A percentile compares a stretch with the other conserved stretches of the same genome.
These are phyloP conservation scores for Mya arenaria DNA, from an alignment of 1,140 invertebrate genomes.

Conservation along the genomic window DNA sequence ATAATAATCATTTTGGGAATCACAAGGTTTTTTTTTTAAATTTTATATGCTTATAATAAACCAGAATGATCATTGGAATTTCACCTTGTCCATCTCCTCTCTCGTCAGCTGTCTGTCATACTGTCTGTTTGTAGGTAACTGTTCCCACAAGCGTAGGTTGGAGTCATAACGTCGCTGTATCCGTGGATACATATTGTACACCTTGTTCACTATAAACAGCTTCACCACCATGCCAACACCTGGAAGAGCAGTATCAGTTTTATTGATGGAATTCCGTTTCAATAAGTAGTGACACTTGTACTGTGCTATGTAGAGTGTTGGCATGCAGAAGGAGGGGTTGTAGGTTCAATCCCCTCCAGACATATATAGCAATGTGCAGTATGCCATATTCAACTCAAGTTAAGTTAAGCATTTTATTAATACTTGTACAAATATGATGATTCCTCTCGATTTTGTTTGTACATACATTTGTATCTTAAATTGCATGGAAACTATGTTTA, in stretches of 20 bases:
- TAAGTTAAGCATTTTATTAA: neutral
- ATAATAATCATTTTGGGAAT: no score
- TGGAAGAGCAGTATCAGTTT: slow-evolving; percentile 46
- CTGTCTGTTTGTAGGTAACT: slow-evolving; percentile 80
- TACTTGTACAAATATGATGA: neutral
- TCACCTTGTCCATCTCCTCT: slow-evolving; percentile 76
- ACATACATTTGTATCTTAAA: no score
- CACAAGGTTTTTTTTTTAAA: no score
- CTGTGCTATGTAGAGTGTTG: no score
- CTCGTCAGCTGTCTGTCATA: slow-evolving; percentile 75
- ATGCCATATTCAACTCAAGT: neutral
- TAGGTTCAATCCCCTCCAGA: no score
- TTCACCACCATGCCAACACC: slow-evolving; percentile 78
- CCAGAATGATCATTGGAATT: neutral
- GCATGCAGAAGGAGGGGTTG: no score
- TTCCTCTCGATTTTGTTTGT: no score
- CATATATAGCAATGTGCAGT: neutral
- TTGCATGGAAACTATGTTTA: no score
- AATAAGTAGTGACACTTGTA: neutral
- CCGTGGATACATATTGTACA: slow-evolving; percentile 80
- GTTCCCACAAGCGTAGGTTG: slow-evolving; percentile 77
- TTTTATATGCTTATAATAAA: neutral
- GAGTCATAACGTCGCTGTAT: slow-evolving; percentile 80
- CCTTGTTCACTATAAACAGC: slow-evolving; percentile 80
- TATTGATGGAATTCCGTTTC: neutral